These are phyloP conservation scores for Sceloporus undulatus DNA, from an alignment of 2,113 vertebrate genomes.

Conservation along the genomic window DNA sequence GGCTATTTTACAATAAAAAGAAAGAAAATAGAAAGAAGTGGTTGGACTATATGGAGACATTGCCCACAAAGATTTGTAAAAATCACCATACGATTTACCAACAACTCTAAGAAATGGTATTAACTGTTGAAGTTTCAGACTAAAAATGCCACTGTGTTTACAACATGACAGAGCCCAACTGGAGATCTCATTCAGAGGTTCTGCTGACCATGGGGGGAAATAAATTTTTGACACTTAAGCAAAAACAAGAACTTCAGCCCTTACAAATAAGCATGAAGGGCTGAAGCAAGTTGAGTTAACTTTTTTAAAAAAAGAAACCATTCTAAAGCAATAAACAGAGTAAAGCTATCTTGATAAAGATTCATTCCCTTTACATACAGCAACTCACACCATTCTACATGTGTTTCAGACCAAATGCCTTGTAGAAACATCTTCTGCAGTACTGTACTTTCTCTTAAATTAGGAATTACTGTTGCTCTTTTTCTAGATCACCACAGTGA, in stretches of 20 bases:
- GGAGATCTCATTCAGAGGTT: too few relatives aligned
- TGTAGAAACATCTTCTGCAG: not conserved
- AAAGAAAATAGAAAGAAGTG: too few relatives aligned
- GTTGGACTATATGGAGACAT: not conserved
- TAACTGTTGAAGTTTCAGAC: not conserved
- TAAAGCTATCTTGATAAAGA: not conserved
- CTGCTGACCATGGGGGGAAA: not conserved
- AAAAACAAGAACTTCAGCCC: too few relatives aligned
- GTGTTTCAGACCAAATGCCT: not conserved
- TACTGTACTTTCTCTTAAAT: not conserved
- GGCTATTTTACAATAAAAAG: too few relatives aligned
- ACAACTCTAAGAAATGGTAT: not conserved
- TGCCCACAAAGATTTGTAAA: not conserved
- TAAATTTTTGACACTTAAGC: too few relatives aligned
- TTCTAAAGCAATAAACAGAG: too few relatives aligned
- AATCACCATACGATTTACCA: not conserved
- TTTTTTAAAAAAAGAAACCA: too few relatives aligned
- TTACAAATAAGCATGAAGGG: too few relatives aligned
- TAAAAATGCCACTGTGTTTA: too few relatives aligned
- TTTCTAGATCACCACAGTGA: not conserved
- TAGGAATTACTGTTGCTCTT: not conserved
- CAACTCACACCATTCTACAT: too few relatives aligned
- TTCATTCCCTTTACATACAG: too few relatives aligned
- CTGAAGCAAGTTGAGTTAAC: not conserved
- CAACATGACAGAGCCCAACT: not conserved